These are phyloP conservation scores for Uropetala carovei DNA, from an alignment of 2,888 invertebrate genomes.

Conservation along the genomic window DNA sequence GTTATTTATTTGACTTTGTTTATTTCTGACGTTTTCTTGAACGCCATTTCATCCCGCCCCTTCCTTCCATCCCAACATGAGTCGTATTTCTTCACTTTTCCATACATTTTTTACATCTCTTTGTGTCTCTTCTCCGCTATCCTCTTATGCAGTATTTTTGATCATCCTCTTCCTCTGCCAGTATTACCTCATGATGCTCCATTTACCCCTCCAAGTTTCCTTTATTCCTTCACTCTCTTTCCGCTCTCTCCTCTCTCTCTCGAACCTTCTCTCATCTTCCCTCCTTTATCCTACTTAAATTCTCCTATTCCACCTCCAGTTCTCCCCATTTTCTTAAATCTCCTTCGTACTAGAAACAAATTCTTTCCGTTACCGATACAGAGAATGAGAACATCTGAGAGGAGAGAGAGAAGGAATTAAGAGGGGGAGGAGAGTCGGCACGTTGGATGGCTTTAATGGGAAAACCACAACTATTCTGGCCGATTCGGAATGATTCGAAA, in stretches of 20 bases:
- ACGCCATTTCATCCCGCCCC: no score
- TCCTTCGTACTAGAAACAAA: background rate
- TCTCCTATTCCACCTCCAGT: background rate
- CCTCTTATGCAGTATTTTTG: no score
- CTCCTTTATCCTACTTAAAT: background rate
- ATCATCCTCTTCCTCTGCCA: no score
- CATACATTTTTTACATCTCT: no score
- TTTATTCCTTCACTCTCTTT: background rate
- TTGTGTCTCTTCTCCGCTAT: no score
- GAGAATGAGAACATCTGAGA: background rate
- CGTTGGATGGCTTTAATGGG: background rate
- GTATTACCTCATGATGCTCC: no score
- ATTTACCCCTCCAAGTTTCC: no score
- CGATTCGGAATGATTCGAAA: background rate
- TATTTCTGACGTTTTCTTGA: no score
- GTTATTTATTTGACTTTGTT: no score
- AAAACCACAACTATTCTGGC: background rate
- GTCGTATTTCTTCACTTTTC: no score
- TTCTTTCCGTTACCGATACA: background rate
- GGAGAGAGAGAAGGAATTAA: background rate
- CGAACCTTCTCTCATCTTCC: background rate
- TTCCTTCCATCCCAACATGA: no score
- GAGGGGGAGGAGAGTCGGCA: background rate
- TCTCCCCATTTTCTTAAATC: background rate
- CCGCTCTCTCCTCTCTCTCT: background rate